These are phyloP conservation scores for Epiblema foenella DNA, from an alignment of 2,888 invertebrate genomes.

Conservation along the genomic window DNA sequence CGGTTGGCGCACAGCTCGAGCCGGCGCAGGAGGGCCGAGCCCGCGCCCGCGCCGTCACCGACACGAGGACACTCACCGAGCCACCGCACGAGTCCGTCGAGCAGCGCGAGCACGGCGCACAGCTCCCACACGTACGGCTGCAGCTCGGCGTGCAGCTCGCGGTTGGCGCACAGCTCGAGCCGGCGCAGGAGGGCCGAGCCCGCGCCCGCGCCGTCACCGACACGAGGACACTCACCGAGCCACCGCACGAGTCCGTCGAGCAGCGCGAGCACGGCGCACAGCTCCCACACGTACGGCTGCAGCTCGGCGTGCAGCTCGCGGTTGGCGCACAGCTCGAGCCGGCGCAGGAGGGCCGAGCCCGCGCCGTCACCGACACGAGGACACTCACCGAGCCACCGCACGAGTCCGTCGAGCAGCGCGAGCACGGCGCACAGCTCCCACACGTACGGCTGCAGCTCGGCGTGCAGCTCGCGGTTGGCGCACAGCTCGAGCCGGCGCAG, in stretches of 20 bases:
- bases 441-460: slow-evolving; percentile 97
- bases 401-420: slow-evolving; percentile 81
- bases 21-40: slow-evolving; percentile 89
- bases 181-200: slow-evolving; percentile 89
- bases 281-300: slow-evolving; percentile 98
- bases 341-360: slow-evolving; percentile 89
- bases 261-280: slow-evolving; percentile 94
- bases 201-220: slow-evolving; percentile 89
- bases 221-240: too few relatives aligned
- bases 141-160: slow-evolving; percentile 95
- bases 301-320: slow-evolving; percentile 95
- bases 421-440: slow-evolving; percentile 98
- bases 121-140: slow-evolving; percentile 99
- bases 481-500: slow-evolving; percentile 87
- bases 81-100: slow-evolving; percentile 4
- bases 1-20: slow-evolving; percentile 88
- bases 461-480: slow-evolving; percentile 92
- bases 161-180: slow-evolving; percentile 88
- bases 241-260: slow-evolving; percentile 8
- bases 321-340: slow-evolving; percentile 88
- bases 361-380: slow-evolving; percentile 88
- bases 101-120: slow-evolving; percentile 93
- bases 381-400: too few relatives aligned
- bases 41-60: slow-evolving; percentile 88
- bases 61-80: too few relatives aligned